These are phyloP conservation scores for Coreius guichenoti DNA, from an alignment of 2,797 vertebrate genomes.

Conservation along the genomic window DNA sequence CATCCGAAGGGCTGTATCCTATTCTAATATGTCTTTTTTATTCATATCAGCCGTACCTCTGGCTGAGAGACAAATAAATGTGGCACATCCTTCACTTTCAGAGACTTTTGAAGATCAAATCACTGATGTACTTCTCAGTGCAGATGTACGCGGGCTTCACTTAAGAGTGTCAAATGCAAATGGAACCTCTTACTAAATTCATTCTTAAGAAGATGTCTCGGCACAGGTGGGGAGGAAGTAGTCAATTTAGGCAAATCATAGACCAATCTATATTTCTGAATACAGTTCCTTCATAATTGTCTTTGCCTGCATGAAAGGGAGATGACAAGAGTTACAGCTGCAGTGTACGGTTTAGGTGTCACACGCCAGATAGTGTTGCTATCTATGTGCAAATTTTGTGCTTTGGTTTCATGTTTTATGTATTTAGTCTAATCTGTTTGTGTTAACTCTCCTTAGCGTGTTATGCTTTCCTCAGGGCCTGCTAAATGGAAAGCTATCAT, in stretches of 20 bases:
- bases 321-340: slow-evolving; percentile 23
- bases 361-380: not conserved
- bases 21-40: slow-evolving; percentile 17
- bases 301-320: slow-evolving; percentile 8
- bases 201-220: not conserved
- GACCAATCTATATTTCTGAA: slow-evolving; percentile 32
- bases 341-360: not conserved
- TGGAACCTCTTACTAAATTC: slow-evolving; percentile 21
- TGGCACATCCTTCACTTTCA: slow-evolving; percentile 24
- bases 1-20: not conserved
- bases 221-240: slow-evolving; percentile 29
- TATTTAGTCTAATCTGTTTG: slow-evolving; percentile 3
- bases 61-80: slow-evolving; percentile 31
- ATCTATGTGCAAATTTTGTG: not conserved
- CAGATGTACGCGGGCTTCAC: not conserved
- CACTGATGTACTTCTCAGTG: slow-evolving; percentile 4
- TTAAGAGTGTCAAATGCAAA: slow-evolving; percentile 24
- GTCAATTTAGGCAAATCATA: slow-evolving; percentile 33
- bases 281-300: slow-evolving; percentile 10
- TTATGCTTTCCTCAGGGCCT: not conserved
- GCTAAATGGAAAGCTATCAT: not conserved
- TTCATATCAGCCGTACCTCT: not conserved
- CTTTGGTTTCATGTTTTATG: slow-evolving; percentile 26
- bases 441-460: not conserved
- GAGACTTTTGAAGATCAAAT: slow-evolving; percentile 38